phyloP scores from a whole-genome alignment of 2,888 invertebrate species.

The Chloroclysta siterata region DNA sequence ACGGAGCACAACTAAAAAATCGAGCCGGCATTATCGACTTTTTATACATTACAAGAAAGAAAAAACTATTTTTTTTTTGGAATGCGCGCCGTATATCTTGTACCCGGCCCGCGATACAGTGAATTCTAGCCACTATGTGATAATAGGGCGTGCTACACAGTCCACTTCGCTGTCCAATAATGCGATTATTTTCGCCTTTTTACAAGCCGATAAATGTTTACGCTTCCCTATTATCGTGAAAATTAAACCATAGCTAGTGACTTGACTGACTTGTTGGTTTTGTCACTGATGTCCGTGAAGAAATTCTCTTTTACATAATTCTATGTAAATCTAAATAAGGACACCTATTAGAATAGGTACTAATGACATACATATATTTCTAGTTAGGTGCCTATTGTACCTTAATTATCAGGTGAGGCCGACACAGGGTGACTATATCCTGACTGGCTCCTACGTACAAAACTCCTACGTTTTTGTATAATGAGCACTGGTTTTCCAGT shows the following conservation, averaged over 20 bases:
- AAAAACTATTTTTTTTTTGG: conserved; percentile 48
- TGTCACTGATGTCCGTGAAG: too few relatives aligned
- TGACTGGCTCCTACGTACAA: too few relatives aligned
- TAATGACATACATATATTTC: too few relatives aligned
- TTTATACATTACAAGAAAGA: conserved; percentile 62
- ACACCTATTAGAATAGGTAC: not conserved
- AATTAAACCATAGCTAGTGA: too few relatives aligned
- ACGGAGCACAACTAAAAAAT: conserved; percentile 53
- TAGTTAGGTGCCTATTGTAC: too few relatives aligned
- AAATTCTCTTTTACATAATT: not conserved
- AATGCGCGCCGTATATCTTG: conserved; percentile 45
- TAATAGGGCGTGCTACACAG: conserved; percentile 52
- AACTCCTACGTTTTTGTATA: too few relatives aligned
- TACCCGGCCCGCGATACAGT: conserved; percentile 39
- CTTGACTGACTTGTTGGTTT: too few relatives aligned
- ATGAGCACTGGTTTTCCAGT: too few relatives aligned
- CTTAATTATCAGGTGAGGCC: too few relatives aligned
- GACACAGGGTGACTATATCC: too few relatives aligned
- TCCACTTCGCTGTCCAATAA: conserved; percentile 14
- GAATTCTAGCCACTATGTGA: conserved; percentile 49
- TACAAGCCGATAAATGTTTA: not conserved
- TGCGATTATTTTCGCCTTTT: conserved; percentile 15
- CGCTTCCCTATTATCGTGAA: not conserved
- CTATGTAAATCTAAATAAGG: not conserved
- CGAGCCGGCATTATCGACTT: conserved; percentile 46